These are phyloP conservation scores for Ganaspis brasiliensis DNA, from an alignment of 2,888 invertebrate genomes.

Conservation along the genomic window DNA sequence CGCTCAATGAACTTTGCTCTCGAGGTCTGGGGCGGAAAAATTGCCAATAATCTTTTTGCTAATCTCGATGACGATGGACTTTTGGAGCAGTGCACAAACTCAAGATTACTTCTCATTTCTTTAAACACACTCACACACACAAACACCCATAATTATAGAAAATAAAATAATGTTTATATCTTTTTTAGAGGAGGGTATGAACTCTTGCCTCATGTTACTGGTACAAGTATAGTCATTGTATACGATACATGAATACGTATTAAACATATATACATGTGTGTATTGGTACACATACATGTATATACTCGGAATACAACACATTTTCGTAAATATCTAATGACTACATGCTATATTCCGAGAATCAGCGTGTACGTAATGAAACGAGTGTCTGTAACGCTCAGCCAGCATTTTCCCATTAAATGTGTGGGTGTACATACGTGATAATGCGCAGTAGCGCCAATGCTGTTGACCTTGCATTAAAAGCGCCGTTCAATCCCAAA, in stretches of 20 bases:
- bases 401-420: conserved; percentile 16
- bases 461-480: conserved; percentile 75
- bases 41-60: conserved; percentile 19
- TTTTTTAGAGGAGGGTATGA: conserved; percentile 6
- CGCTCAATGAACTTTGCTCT: conserved; percentile 35
- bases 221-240: neutral
- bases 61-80: conserved; percentile 38
- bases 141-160: neutral
- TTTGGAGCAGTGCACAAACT: conserved; percentile 3
- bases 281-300: neutral
- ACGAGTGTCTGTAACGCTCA: conserved; percentile 15
- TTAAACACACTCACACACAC: neutral
- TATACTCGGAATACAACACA: neutral
- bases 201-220: neutral
- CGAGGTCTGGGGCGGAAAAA: conserved; percentile 31
- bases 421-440: conserved; percentile 46
- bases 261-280: too few species aligned
- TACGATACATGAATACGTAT: too few species aligned
- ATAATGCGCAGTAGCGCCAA: conserved; percentile 71
- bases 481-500: conserved; percentile 59
- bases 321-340: neutral
- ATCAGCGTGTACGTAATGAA: neutral
- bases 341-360: neutral
- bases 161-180: neutral
- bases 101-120: conserved; percentile 1